phyloP scores from a whole-genome alignment of 2,888 invertebrate species.

The Netelia melanura region DNA sequence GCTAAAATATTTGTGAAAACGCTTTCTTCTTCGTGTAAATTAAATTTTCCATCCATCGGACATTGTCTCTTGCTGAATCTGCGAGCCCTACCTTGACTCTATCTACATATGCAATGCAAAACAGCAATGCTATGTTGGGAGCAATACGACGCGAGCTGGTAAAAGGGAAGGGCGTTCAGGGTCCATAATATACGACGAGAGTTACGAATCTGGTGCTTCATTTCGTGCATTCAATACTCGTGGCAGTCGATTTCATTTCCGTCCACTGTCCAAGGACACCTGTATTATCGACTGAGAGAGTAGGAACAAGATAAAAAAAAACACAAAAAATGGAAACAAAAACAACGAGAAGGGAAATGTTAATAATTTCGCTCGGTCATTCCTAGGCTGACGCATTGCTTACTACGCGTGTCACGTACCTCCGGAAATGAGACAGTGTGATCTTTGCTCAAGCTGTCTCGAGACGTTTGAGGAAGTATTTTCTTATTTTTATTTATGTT shows the following conservation, averaged over 20 bases:
- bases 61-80: too few relatives aligned
- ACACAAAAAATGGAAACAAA: background rate
- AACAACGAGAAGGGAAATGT: background rate
- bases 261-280: slow-evolving; percentile 9
- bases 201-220: slow-evolving; percentile 62
- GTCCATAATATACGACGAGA: slow-evolving; percentile 3
- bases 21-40: too few relatives aligned
- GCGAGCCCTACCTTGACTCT: background rate
- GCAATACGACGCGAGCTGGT: slow-evolving; percentile 16
- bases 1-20: too few relatives aligned
- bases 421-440: background rate
- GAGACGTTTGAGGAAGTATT: background rate
- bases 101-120: slow-evolving; percentile 30
- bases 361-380: slow-evolving; percentile 18
- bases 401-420: background rate
- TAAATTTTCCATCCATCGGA: too few relatives aligned
- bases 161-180: slow-evolving; percentile 18
- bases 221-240: slow-evolving; percentile 39
- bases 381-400: background rate
- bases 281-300: background rate
- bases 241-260: slow-evolving; percentile 65
- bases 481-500: background rate
- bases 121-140: slow-evolving; percentile 27
- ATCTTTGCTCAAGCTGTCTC: background rate
- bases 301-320: background rate